Conservation (phyloP, 2,888 invertebrate genomes). For the Euplexia lucipara region DNA sequence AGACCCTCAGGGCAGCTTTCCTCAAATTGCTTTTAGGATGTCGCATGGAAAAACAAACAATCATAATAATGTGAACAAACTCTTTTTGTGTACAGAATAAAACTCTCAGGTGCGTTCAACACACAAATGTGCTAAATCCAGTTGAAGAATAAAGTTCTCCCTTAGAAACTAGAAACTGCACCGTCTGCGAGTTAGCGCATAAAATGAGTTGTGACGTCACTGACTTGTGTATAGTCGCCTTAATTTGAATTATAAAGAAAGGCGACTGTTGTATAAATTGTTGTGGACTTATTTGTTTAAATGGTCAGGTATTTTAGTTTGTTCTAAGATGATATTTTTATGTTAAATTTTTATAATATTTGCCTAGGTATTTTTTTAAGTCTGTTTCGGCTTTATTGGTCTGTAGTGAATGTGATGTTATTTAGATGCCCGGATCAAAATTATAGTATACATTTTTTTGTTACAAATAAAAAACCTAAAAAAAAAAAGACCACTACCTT, state of each 20-base stretch:
- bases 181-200: conserved; percentile 53
- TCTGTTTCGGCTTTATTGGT: too few species aligned
- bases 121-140: conserved; percentile 51
- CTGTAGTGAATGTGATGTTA: too few species aligned
- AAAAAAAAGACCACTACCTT: too few species aligned
- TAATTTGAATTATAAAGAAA: conserved; percentile 55
- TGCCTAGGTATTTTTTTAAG: not conserved
- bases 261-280: conserved; percentile 22
- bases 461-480: too few species aligned
- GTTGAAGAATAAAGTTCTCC: conserved; percentile 52
- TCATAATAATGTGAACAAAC: conserved; percentile 45
- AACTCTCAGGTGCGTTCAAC: conserved; percentile 52
- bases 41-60: conserved; percentile 45
- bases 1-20: conserved; percentile 49
- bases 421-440: too few species aligned
- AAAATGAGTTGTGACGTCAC: conserved; percentile 45
- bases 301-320: too few species aligned
- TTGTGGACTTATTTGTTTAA: conserved; percentile 27
- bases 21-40: conserved; percentile 53
- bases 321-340: too few species aligned
- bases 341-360: too few species aligned
- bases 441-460: too few species aligned
- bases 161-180: conserved; percentile 52
- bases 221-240: conserved; percentile 16
- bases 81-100: conserved; percentile 15